Evolutionary conservation across 2,888 invertebrate species (phyloP), one percentile per base, ranked within the genome.

Genomic region (Arge pagana): DNA sequence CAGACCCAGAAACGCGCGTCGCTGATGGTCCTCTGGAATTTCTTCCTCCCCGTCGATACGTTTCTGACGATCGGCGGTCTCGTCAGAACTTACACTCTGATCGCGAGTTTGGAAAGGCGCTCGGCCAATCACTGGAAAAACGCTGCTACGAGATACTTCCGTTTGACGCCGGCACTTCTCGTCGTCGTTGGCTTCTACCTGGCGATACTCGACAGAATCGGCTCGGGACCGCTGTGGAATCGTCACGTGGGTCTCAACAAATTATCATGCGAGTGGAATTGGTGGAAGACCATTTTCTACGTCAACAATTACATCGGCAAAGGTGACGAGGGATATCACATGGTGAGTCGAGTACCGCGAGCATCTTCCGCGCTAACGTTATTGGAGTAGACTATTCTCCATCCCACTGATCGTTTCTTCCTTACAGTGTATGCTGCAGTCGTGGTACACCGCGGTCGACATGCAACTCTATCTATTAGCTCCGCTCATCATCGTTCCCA

Each of bases 401-500:
- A 37, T 37, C 13, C 6, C 1, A 8, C 26, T 33, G 8, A 13
- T 8, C 6, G n/a, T 49, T 13, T 37, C 28, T 10, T 56, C 57
- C 30, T 73, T 75, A n/a, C 71, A 87, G 87, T 88, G 87, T 65
- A 85, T 86, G 23, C 84, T 86, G 1, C 85, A 86, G 76, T 85
- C 86, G 0, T 84, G 87, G 64, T 86, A 86, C 63, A 68, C 86
- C 50, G 86, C 87, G 0, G 64, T 87, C 57, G 87, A 87, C 66
- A 82, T 87, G 78, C 87, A 87, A 70, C 77, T 88, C 3, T 85
- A 84, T n/a, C 72, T 85, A 31, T 60, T 86, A 3, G 82, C 83
- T 7, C 83, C 85, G 1, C 63, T 85, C 3, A 68, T 86, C 2
- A 56, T 74, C 19, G 58, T 70, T 15, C 54, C 64, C 4, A 23